These are phyloP conservation scores for Aphelenchoides besseyi DNA, from an alignment of 1,140 invertebrate species.

Conservation along the genomic window DNA sequence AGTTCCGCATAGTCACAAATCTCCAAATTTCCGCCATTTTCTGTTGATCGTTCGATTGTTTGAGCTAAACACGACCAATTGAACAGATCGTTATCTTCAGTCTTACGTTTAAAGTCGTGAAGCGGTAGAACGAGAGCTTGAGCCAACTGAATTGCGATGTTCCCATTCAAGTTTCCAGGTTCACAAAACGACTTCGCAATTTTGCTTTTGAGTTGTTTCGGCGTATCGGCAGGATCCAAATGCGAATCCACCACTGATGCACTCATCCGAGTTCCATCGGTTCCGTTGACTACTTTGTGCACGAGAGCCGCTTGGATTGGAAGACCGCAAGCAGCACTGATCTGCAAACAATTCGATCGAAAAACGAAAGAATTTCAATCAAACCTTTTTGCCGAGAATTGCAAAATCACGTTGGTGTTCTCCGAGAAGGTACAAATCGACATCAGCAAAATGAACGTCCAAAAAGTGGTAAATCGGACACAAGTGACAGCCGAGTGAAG, in stretches of 20 bases:
- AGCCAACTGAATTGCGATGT: slow-evolving; percentile 67
- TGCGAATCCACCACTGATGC: slow-evolving; percentile 89
- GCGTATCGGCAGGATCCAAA: slow-evolving; percentile 88
- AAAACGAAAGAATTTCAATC: slow-evolving; percentile 21
- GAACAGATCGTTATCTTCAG: too few relatives aligned
- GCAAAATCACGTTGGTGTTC: slow-evolving; percentile 33
- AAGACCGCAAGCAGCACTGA: not conserved
- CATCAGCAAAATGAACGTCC: slow-evolving; percentile 77
- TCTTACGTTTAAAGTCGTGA: not conserved
- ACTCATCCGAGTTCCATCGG: slow-evolving; percentile 82
- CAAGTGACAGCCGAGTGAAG: slow-evolving; percentile 86
- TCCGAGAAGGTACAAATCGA: slow-evolving; percentile 61
- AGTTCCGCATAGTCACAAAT: slow-evolving; percentile 40
- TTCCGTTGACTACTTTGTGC: slow-evolving; percentile 59
- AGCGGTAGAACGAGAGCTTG: slow-evolving; percentile 47
- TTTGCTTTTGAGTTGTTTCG: slow-evolving; percentile 85
- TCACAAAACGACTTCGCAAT: slow-evolving; percentile 96
- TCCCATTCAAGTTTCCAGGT: slow-evolving; percentile 88
- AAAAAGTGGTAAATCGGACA: slow-evolving; percentile 85
- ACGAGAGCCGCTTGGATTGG: slow-evolving; percentile 27
- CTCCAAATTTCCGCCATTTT: slow-evolving; percentile 56
- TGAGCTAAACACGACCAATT: slow-evolving; percentile 25
- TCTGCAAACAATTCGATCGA: slow-evolving; percentile 20
- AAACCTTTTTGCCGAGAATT: slow-evolving; percentile 29
- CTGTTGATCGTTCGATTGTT: slow-evolving; percentile 38